Evolutionary conservation across 2,113 vertebrate species (phyloP).

Genomic region (Rhipidura dahli): DNA sequence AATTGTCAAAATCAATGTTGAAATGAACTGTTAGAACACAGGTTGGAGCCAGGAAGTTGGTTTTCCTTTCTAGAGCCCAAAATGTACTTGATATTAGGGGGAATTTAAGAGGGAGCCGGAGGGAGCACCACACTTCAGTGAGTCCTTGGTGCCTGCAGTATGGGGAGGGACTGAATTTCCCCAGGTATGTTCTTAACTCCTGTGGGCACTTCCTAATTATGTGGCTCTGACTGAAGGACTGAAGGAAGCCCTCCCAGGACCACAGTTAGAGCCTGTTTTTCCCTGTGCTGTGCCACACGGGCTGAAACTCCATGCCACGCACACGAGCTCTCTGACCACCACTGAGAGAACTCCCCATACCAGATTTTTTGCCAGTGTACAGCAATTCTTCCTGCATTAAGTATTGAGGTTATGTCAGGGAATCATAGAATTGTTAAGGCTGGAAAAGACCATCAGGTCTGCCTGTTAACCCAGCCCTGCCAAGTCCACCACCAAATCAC

Average conservation of each 20-base stretch:
- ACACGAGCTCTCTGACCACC: not conserved
- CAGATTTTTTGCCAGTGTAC: not conserved
- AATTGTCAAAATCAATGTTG: not conserved
- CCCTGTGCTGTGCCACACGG: not conserved
- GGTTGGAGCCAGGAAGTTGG: accelerated
- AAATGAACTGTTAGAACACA: not conserved
- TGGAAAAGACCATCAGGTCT: not conserved
- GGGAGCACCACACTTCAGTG: not conserved
- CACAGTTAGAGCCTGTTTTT: not conserved
- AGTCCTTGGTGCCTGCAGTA: not conserved
- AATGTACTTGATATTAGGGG: not conserved
- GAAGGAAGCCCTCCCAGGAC: not conserved
- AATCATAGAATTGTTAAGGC: not conserved
- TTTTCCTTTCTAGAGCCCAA: not conserved
- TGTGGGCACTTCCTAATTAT: accelerated
- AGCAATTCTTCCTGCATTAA: not conserved
- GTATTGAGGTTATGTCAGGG: not conserved
- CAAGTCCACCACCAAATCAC: not conserved
- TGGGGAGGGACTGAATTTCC: not conserved
- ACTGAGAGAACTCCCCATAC: not conserved
- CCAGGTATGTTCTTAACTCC: not conserved
- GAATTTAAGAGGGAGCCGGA: not conserved
- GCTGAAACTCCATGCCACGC: accelerated
- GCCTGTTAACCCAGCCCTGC: not conserved
- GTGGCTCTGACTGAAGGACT: not conserved